Evolutionary conservation across 2,113 vertebrate genomes (phyloP).

Genomic region (Heloderma charlesbogerti): DNA sequence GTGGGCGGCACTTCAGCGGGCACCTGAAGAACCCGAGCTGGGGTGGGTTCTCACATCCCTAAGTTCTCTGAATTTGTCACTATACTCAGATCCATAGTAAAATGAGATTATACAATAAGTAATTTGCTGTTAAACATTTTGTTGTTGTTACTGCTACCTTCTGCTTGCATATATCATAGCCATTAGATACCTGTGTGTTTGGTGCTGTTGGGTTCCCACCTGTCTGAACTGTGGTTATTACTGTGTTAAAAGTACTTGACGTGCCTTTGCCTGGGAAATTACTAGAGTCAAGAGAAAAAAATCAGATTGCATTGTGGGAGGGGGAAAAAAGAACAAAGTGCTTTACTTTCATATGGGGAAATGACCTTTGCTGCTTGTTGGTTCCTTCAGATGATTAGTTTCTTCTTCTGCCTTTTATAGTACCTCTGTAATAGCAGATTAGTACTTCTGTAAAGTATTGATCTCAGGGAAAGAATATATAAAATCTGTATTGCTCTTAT

Average conservation of each 20-base stretch:
- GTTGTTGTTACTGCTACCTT: conserved; percentile 13
- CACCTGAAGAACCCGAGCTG: too few species aligned
- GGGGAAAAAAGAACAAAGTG: neutral
- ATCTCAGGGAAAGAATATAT: neutral
- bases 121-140: conserved; percentile 26
- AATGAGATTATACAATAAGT: conserved; percentile 31
- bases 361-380: neutral
- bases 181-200: neutral
- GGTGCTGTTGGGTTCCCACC: neutral
- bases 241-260: neutral
- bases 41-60: too few species aligned
- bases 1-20: too few species aligned
- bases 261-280: neutral
- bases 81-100: neutral
- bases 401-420: neutral
- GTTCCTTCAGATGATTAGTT: neutral
- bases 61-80: neutral
- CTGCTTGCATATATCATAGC: conserved; percentile 22
- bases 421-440: neutral
- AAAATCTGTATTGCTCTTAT: neutral
- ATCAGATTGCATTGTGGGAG: conserved; percentile 18
- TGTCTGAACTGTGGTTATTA: neutral
- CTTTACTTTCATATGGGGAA: neutral
- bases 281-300: neutral
- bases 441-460: neutral